Conservation (phyloP, 2,888 invertebrate genomes). For the Osmoderma eremita region DNA sequence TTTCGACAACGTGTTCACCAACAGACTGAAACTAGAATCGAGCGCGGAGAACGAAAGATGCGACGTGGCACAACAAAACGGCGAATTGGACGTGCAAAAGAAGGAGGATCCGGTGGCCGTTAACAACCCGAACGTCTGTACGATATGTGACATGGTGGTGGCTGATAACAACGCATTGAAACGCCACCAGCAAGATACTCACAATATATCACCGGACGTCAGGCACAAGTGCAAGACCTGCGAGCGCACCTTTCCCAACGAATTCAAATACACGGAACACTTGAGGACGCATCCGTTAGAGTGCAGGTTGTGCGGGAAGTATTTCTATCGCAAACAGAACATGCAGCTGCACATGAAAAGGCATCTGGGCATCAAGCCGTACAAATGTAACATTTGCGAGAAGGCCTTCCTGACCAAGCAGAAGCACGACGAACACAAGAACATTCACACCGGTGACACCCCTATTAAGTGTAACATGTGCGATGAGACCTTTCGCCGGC, state of each 20-base stretch:
- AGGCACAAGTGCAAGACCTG: slow-evolving; percentile 70
- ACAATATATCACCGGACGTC: slow-evolving; percentile 63
- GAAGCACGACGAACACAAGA: slow-evolving; percentile 83
- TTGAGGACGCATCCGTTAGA: slow-evolving; percentile 83
- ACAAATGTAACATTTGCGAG: slow-evolving; percentile 79
- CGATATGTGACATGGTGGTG: slow-evolving; percentile 55
- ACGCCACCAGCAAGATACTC: slow-evolving; percentile 64
- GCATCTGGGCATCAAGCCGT: slow-evolving; percentile 78
- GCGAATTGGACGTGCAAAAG: slow-evolving; percentile 40
- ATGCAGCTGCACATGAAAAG: slow-evolving; percentile 82
- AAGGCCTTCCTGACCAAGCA: slow-evolving; percentile 86
- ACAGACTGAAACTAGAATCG: slow-evolving; percentile 57
- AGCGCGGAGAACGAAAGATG: slow-evolving; percentile 33
- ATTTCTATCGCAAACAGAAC: slow-evolving; percentile 74
- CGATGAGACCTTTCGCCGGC: slow-evolving; percentile 81
- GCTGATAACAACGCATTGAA: slow-evolving; percentile 55
- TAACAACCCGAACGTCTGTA: slow-evolving; percentile 51
- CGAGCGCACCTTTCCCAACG: slow-evolving; percentile 73
- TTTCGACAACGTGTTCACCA: slow-evolving; percentile 61
- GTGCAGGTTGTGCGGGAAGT: slow-evolving; percentile 84
- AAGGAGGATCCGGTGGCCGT: slow-evolving; percentile 33
- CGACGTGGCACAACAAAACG: slow-evolving; percentile 15
- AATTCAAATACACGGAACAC: slow-evolving; percentile 77
- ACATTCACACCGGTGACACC: slow-evolving; percentile 82
- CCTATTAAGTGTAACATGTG: slow-evolving; percentile 85